Evolutionary conservation across 1,140 invertebrate species (phyloP).

Genomic region (Tetragnatha versicolor): DNA sequence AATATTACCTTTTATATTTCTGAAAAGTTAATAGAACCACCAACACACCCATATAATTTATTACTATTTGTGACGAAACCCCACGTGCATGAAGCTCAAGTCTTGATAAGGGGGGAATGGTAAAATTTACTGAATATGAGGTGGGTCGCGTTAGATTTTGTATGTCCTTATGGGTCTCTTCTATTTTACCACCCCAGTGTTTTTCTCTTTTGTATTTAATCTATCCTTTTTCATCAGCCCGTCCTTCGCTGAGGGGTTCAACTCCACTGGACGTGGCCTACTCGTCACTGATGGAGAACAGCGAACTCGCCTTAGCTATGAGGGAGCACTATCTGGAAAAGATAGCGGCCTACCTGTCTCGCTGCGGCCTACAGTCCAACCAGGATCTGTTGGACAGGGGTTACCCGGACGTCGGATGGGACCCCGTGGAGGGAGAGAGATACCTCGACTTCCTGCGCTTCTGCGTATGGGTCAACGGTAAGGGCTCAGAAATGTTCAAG

Average conservation of each 20-base stretch:
- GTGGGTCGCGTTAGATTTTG: too few relatives aligned
- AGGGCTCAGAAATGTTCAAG: too few relatives aligned
- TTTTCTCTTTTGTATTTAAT: too few relatives aligned
- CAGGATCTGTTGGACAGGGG: constrained; percentile 96
- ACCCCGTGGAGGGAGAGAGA: constrained; percentile 98
- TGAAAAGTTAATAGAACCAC: too few relatives aligned
- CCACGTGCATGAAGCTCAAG: too few relatives aligned
- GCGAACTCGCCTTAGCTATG: constrained; percentile 95
- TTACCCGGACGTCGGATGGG: constrained; percentile 99
- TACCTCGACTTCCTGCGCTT: constrained; percentile 98
- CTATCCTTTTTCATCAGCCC: constrained; percentile 62
- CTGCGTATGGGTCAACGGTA: constrained; percentile 97
- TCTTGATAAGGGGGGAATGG: too few relatives aligned
- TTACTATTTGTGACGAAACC: too few relatives aligned
- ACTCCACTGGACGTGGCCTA: constrained; percentile 99
- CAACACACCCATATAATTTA: too few relatives aligned
- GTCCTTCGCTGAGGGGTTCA: constrained; percentile 94
- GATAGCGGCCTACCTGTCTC: constrained; percentile 95
- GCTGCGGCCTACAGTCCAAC: constrained; percentile 96
- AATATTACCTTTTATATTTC: too few relatives aligned
- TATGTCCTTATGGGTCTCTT: too few relatives aligned
- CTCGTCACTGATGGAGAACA: constrained; percentile 99
- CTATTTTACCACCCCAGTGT: too few relatives aligned
- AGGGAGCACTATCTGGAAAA: constrained; percentile 98
- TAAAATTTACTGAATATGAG: too few relatives aligned